Base-by-base conservation (phyloP, 2,797 vertebrate genomes). In the Alfaro cultratus region DNA sequence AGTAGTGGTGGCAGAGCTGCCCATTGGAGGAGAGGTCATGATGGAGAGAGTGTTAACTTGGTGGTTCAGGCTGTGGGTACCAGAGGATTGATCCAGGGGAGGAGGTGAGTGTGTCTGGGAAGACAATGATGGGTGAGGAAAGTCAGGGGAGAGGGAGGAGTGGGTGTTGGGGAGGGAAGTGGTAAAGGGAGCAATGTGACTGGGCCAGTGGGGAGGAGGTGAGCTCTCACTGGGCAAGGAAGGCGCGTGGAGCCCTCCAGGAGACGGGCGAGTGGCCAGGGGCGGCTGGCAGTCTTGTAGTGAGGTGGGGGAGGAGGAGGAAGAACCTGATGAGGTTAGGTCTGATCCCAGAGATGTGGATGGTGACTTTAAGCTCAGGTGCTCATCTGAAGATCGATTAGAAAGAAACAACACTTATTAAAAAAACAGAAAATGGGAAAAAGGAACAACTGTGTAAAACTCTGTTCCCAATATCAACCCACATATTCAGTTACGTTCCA, bases 71-170 rank as follows among this genome's bases (percentile, higher is more conserved):
- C 74, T 86, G 81, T 88, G 87, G 57, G 91, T 83, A 72, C 89
- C 90, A 47, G 95, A 95, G 74, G 89, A 92, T 81, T 94, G 95
- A 78, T 92, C 91, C 74, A 92, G 75, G 29, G 92, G 94, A 74
- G 95, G 95, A 78, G 95, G 95, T 1, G 95, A 96, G 51, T 94
- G 93, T 39, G 94, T 92, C 80, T 96, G 96, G 7, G 95, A 96
- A 47, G 96, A 96, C 75, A 96, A 87, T 0, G 96, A 96, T 26
- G 96, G 96, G 87, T 96, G 95, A 84, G 96, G 96, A 76, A 96
- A 96, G 88, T 96, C 95, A n/a, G 96, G 96, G 15, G 96, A 96
- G 78, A 96, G 95, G 77, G 96, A 96, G 13, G 95, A 96, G 90
- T 96, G 95, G 49, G 95, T 95, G 88, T 96, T 96, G 16, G 96